Conservation (phyloP, 2,888 invertebrate genomes). For the Girardia tigrina region DNA sequence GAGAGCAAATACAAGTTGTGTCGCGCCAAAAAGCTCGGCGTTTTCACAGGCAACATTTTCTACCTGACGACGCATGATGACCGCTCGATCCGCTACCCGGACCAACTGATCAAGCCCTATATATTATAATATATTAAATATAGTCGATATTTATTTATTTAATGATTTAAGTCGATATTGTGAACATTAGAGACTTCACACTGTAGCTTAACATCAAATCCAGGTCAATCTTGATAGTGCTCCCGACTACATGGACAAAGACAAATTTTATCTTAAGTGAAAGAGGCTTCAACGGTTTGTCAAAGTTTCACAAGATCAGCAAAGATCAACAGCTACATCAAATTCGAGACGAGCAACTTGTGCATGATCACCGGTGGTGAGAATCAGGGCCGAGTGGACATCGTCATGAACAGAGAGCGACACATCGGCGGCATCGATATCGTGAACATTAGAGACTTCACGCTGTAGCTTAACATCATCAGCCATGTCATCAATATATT, state of each 20-base stretch:
- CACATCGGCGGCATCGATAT: slow-evolving; percentile 99
- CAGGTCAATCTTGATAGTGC: no score
- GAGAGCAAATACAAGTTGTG: slow-evolving; percentile 63
- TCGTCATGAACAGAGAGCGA: slow-evolving; percentile 85
- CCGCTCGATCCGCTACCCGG: slow-evolving; percentile 92
- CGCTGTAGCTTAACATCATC: no score
- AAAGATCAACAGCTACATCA: slow-evolving; percentile 92
- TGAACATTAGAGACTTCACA: no score
- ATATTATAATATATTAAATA: no score
- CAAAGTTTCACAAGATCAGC: no score
- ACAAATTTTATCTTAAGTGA: no score
- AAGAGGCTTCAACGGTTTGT: no score
- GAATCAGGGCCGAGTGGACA: slow-evolving; percentile 97
- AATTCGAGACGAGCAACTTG: slow-evolving; percentile 82
- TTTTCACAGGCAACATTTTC: slow-evolving; percentile 57
- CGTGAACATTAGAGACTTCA: slow-evolving; percentile 93
- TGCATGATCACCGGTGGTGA: slow-evolving; percentile 99
- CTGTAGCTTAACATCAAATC: no score
- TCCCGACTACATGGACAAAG: slow-evolving; percentile 80
- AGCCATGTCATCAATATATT: no score
- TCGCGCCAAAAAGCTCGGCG: slow-evolving; percentile 52
- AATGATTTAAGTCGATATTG: no score
- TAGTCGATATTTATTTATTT: no score
- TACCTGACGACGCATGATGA: slow-evolving; percentile 90
- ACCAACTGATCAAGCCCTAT: slow-evolving; percentile 87